Conservation (phyloP, 2,888 invertebrate genomes). For the Drosophila anceps region DNA sequence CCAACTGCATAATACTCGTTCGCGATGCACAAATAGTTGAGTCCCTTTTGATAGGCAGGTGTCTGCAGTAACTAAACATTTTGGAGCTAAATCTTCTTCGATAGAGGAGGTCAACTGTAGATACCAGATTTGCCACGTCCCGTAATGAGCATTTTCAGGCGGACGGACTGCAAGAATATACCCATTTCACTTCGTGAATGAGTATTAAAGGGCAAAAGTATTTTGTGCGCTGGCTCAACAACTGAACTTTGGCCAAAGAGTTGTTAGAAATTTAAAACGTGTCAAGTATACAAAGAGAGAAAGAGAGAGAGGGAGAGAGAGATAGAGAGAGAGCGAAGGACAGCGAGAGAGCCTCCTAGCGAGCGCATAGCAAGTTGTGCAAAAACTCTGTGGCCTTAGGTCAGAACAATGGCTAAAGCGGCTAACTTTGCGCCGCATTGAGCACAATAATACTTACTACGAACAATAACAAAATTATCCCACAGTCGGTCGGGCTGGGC, state of each 20-base stretch:
- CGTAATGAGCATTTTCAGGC: no score
- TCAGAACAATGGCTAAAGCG: constrained; percentile 32
- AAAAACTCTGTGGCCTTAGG: constrained; percentile 59
- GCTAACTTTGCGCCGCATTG: constrained; percentile 63
- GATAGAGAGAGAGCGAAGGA: background rate
- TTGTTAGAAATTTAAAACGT: constrained; percentile 62
- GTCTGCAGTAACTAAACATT: no score
- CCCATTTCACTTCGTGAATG: background rate
- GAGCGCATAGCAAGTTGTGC: constrained; percentile 44
- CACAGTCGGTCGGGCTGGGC: constrained; percentile 5
- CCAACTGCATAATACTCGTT: background rate
- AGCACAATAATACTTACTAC: constrained; percentile 57
- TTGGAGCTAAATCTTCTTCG: no score
- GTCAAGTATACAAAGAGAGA: constrained; percentile 38
- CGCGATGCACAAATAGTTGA: no score
- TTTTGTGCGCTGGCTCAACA: constrained; percentile 39
- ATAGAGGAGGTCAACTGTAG: no score
- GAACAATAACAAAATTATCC: constrained; percentile 60
- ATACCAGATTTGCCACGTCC: no score
- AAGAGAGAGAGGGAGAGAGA: background rate
- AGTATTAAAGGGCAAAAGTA: background rate
- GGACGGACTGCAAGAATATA: no score
- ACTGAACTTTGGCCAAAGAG: constrained; percentile 37
- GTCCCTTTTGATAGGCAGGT: no score
- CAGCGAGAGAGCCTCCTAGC: background rate